These are phyloP conservation scores for Lontra canadensis DNA, from an alignment of 2,113 vertebrate genomes.

Conservation along the genomic window DNA sequence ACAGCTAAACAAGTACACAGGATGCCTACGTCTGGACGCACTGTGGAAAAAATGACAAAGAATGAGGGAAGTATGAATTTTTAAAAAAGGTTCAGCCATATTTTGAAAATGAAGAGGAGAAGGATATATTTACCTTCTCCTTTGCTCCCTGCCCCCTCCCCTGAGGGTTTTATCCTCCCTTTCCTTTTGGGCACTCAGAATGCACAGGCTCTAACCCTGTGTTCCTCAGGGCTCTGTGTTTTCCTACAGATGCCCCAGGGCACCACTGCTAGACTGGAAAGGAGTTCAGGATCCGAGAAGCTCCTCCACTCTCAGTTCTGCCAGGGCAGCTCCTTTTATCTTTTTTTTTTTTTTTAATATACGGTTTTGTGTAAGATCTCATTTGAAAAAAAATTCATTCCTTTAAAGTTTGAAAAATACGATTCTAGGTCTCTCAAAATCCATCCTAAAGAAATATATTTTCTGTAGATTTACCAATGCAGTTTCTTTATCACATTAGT, in stretches of 20 bases:
- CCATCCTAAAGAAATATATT: neutral
- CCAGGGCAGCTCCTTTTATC: neutral
- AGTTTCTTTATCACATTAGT: neutral
- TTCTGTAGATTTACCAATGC: neutral
- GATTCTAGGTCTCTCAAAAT: neutral
- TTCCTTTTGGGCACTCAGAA: neutral
- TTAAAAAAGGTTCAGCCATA: neutral
- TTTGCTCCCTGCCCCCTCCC: neutral
- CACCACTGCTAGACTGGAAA: neutral
- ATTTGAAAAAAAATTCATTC: neutral
- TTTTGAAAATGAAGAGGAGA: neutral
- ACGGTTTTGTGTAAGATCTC: slow-evolving; percentile 25
- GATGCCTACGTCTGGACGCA: neutral
- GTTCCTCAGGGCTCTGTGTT: neutral
- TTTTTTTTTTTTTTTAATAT: neutral
- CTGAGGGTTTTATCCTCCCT: neutral
- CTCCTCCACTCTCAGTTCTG: neutral
- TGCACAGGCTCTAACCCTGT: neutral
- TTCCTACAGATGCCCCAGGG: neutral
- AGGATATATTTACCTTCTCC: slow-evolving; percentile 34
- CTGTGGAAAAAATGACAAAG: neutral
- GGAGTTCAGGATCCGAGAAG: neutral
- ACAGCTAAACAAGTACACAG: neutral
- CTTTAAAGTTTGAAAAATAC: slow-evolving; percentile 24
- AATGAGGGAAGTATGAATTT: neutral